A percentile compares a stretch with the other conserved stretches of the same genome.
These are phyloP conservation scores for Siniperca scherzeri DNA, from an alignment of 2,797 vertebrate species.

Conservation along the genomic window DNA sequence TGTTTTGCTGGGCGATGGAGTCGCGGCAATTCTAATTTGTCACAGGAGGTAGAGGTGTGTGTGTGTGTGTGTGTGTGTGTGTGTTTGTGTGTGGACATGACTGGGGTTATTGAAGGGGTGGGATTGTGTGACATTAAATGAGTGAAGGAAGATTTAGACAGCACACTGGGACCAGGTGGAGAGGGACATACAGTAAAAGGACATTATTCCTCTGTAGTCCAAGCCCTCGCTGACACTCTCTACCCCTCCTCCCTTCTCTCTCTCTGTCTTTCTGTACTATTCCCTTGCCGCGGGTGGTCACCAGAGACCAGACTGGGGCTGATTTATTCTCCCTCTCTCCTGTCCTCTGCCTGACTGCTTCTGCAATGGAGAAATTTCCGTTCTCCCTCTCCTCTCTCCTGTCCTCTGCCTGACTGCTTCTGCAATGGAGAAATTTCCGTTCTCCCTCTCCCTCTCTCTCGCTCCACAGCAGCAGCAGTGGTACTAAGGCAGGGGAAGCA, in stretches of 20 bases:
- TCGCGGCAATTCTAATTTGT: constrained; percentile 90
- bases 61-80: constrained; percentile 76
- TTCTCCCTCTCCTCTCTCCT: constrained; percentile 74
- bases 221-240: constrained; percentile 55
- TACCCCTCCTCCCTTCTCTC: constrained; percentile 45
- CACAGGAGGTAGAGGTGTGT: constrained; percentile 76
- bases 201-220: constrained; percentile 85
- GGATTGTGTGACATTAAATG: constrained; percentile 77
- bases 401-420: constrained; percentile 93
- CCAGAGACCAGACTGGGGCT: constrained; percentile 89
- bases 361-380: constrained; percentile 89
- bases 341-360: constrained; percentile 93
- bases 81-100: constrained; percentile 45
- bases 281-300: constrained; percentile 92
- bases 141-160: constrained; percentile 73
- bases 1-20: constrained; percentile 88
- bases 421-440: constrained; percentile 88
- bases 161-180: constrained; percentile 60
- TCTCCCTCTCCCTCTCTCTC: constrained; percentile 37
- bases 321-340: constrained; percentile 91
- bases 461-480: constrained; percentile 33
- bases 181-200: constrained; percentile 89
- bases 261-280: constrained; percentile 82
- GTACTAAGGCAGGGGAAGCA: constrained; percentile 74
- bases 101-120: constrained; percentile 71